Evolutionary conservation across 2,113 vertebrate species (phyloP).

Genomic region (Archilochus colubris): DNA sequence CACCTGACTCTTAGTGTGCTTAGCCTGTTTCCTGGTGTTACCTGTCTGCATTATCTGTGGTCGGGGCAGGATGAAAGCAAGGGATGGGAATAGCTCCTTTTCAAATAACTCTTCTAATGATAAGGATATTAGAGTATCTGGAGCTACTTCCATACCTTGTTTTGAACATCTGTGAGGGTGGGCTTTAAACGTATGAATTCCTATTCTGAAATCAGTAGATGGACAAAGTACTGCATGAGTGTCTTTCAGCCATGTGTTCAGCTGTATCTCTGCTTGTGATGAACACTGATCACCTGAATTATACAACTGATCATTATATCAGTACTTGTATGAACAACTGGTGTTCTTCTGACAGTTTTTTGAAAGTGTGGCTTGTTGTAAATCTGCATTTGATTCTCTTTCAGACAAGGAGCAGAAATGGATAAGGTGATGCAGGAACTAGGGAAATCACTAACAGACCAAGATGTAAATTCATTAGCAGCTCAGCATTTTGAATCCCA

Average conservation of each 20-base stretch:
- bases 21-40: neutral
- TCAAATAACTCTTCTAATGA: neutral
- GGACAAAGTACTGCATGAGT: neutral
- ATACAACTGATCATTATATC: neutral
- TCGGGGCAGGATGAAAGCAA: neutral
- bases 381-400: neutral
- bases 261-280: neutral
- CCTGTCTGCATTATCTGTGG: neutral
- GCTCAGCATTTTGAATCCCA: conserved; percentile 96
- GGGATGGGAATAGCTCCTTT: neutral
- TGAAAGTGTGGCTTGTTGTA: neutral
- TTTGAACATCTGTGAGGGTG: neutral
- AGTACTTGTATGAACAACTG: neutral
- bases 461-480: conserved; percentile 93
- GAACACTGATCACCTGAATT: neutral
- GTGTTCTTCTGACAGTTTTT: neutral
- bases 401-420: conserved; percentile 93
- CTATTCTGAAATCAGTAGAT: neutral
- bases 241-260: neutral
- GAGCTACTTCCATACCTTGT: neutral
- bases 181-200: neutral
- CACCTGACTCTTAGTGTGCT: neutral
- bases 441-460: conserved; percentile 92
- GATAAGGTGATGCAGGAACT: conserved; percentile 96
- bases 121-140: neutral